Conservation (phyloP, 2,113 vertebrate species). For the Nothoprocta perdicaria region DNA sequence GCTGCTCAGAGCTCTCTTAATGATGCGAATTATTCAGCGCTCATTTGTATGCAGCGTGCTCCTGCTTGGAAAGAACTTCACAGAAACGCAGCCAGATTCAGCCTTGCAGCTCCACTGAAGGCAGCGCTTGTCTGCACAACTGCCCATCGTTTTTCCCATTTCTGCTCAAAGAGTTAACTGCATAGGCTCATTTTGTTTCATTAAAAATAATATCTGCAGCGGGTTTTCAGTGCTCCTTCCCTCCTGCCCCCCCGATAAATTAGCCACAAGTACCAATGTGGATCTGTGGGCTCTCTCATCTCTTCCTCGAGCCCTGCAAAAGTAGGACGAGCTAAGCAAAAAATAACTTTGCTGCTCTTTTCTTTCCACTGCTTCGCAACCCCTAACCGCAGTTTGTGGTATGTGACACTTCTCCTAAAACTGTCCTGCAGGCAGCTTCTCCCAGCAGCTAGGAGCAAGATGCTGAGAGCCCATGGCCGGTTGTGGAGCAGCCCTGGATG, state of each 20-base stretch:
- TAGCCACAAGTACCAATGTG: background rate
- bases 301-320: background rate
- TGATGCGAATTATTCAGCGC: conserved; percentile 57
- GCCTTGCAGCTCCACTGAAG: conserved; percentile 41
- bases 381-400: conserved; percentile 27
- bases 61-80: conserved; percentile 49
- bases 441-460: background rate
- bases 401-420: conserved; percentile 26
- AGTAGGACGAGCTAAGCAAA: conserved; percentile 15
- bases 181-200: background rate
- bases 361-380: conserved; percentile 36
- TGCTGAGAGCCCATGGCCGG: background rate
- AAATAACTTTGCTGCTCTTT: background rate
- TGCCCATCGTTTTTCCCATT: background rate
- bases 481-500: background rate
- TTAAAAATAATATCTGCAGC: background rate
- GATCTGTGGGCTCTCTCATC: conserved; percentile 19
- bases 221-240: background rate
- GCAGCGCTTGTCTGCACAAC: conserved; percentile 32
- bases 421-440: conserved; percentile 13
- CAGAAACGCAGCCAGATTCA: conserved; percentile 51
- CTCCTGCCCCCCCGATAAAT: background rate
- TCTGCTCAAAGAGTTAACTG: conserved; percentile 23
- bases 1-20: conserved; percentile 52
- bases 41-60: conserved; percentile 66